Evolutionary conservation across 2,888 invertebrate genomes (phyloP), one percentile per base, ranked within the genome.

Genomic region (Tinea pellionella): DNA sequence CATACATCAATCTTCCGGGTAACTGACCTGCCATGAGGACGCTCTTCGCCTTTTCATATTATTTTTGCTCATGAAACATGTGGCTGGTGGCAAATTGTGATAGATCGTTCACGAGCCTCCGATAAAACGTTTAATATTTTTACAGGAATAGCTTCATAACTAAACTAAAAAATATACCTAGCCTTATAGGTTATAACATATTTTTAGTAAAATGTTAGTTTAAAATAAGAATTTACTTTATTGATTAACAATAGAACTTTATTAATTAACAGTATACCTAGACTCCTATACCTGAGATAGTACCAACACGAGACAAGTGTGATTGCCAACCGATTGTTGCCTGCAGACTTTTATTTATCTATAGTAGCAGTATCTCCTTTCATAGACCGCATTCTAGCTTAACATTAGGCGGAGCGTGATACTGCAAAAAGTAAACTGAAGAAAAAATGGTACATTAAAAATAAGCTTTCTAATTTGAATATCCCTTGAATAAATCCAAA

Each of bases 1-100:
- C n/a, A 57, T 57, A 57, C 57, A 57, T 57, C 57, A 57, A 57
- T 57, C 57, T 57, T 57, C 15, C 57, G 32, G 19, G 32, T 57
- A 57, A 57, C 30, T 57, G 57, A 57, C 57, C 32, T 57, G 57
- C 19, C 57, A 57, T 4, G 57, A 24, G 55, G 32, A 19, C 57
- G 57, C 30, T 13, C 32, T 30, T 32, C 57, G 19, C 13, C n/a
- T 16, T 32, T 57, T 32, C 30, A 32, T 57, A 57, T 57, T 30
- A 19, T 32, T 57, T 57, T 32, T 57, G 19, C 57, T 57, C 29
- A 57, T 57, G 57, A 57, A 57, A 13, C 29, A 57, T 30, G 32
- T 32, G 24, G 57, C 16, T 55, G 55, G 57, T 53, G 57, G 32
- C 57, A 57, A 57, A 57, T 57, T 57, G 32, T 57, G 57, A 57